Base-by-base conservation (phyloP, 2,888 invertebrate species). In the Eudasyphora cyanicolor region DNA sequence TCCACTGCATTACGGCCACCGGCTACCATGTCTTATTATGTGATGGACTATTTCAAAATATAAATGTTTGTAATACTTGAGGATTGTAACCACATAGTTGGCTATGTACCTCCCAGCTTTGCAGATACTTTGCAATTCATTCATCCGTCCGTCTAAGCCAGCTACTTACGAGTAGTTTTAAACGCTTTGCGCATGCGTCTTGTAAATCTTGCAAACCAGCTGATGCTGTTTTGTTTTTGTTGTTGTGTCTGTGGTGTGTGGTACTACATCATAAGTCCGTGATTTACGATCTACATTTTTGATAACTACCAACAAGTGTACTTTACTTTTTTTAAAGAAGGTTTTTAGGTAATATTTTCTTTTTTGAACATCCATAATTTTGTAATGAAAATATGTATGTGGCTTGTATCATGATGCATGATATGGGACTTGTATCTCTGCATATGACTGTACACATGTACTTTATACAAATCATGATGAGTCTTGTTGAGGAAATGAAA, bases 21-120 rank as follows among this genome's bases (percentile, higher is more conserved):
- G n/a, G n/a, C n/a, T 42, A 24, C 12, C 21, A 38, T 21, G 35
- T 19, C 10, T 10, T 42, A 42, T 67, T 42, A 42, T 67, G 67
- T 42, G 67, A 42, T 67, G 67, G n/a, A 42, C 38, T 42, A 67
- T 67, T 67, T 67, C 67, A 67, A 67, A 67, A 67, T 67, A 64
- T 19, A 38, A 35, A 24, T 24, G 57, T 24, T 54, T 21, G 54
- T 24, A 54, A 54, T 38, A 10, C 19, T 42, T 24, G 32, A n/a
- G n/a, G n/a, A n/a, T n/a, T n/a, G n/a, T n/a, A n/a, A n/a, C n/a
- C 21, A 29, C 17, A 29, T 12, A n/a, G n/a, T n/a, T 19, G 38
- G 19, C 35, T 17, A 21, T 27, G 67, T 38, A 12, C n/a, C 3
- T n/a, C 5, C n/a, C 45, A 7, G 38, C 6, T 12, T n/a, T n/a